Base-by-base conservation (phyloP, 2,113 vertebrate genomes). In the Plotosus lineatus region DNA sequence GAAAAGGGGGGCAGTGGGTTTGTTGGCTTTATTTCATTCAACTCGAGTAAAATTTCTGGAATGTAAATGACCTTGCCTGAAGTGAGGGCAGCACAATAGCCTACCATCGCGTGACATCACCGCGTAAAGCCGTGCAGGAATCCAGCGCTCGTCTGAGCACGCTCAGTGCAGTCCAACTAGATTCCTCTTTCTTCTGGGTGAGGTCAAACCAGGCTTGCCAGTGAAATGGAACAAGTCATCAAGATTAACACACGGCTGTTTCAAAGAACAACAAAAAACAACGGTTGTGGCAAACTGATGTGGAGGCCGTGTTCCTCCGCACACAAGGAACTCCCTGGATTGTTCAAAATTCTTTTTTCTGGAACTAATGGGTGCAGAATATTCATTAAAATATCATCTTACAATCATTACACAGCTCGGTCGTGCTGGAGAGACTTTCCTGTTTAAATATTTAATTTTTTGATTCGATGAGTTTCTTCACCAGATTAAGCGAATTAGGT, bases 141-240 rank as follows among this genome's bases (percentile, higher is more conserved):
- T 92, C 90, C 90, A 89, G 87, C 84, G 28, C 93, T 81, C 90
- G 92, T 91, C 93, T 89, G 90, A 89, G 89, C 93, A 92, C 86
- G 92, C 90, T 92, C 86, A 69, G 76, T 89, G 92, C 82, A 87
- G 89, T 90, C 87, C 17, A 85, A 92, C 91, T 81, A 88, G 90
- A 93, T 94, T 93, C 90, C 90, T 86, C 50, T 36, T 38, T 51
- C 61, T 23, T 40, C 79, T 88, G 87, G 80, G 75, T 75, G 33
- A 82, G 71, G 73, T 84, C 88, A 84, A 88, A 82, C 78, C 68
- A 85, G 80, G 85, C 82, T 90, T 82, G 44, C 33, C 65, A 83
- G 74, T 84, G 80, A 83, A 76, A 79, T 75, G 82, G 83, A 90
- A 87, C 78, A 33, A 51, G 33, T 82, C 72, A 77, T 86, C 68